A percentile compares a stretch with the other conserved stretches of the same genome.
These are phyloP conservation scores for Suncus etruscus DNA, from an alignment of 2,113 vertebrate genomes.

Conservation along the genomic window DNA sequence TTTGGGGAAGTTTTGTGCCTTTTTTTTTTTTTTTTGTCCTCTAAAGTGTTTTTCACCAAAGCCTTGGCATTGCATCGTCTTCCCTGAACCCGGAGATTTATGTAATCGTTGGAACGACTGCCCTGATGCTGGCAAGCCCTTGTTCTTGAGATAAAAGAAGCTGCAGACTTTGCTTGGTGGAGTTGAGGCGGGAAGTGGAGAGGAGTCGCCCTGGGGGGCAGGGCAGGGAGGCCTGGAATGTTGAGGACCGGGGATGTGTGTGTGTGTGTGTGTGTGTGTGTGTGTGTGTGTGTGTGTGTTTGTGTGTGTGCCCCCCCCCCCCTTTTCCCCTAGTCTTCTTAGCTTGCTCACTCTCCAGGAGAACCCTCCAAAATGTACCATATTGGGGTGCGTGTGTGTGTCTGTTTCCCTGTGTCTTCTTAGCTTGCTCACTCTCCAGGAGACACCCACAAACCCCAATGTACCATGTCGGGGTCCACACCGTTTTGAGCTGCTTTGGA, in stretches of 20 bases:
- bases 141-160: no score
- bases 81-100: constrained; percentile 57
- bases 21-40: not conserved
- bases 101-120: constrained; percentile 56
- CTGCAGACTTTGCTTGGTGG: constrained; percentile 68
- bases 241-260: not conserved
- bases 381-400: no score
- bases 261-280: no score
- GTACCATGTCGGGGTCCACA: not conserved
- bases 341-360: not conserved
- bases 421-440: not conserved
- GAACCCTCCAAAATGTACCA: not conserved
- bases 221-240: not conserved
- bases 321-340: no score
- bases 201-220: not conserved
- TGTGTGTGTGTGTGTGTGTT: no score
- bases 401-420: no score
- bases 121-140: constrained; percentile 3
- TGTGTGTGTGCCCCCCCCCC: no score
- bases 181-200: constrained; percentile 30
- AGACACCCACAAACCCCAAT: not conserved
- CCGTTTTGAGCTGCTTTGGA: not conserved
- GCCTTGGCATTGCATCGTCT: constrained; percentile 25
- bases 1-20: not conserved
- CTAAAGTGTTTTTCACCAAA: not conserved